Conservation (phyloP, 2,113 vertebrate species). For the Piaya cayana region DNA sequence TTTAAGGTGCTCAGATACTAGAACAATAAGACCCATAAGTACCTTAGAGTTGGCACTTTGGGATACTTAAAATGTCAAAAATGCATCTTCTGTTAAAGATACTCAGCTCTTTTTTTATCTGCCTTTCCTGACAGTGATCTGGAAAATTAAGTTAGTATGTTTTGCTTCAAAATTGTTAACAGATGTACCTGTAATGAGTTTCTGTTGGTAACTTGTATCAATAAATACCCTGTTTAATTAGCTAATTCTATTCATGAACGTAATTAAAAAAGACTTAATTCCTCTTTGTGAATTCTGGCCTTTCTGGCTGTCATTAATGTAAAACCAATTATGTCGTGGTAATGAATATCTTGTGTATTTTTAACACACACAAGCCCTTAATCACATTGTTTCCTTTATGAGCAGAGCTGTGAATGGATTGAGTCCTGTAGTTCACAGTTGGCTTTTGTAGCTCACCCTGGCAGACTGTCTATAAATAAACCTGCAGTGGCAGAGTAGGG, state of each 20-base stretch:
- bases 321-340: background rate
- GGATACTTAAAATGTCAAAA: background rate
- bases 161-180: background rate
- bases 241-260: background rate
- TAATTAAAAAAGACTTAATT: background rate
- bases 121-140: background rate
- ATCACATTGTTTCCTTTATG: conserved; percentile 25
- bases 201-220: background rate
- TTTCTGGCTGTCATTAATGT: conserved; percentile 5
- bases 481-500: background rate
- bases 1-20: background rate
- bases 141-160: background rate
- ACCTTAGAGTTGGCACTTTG: background rate
- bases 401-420: conserved; percentile 24
- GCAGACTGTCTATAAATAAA: conserved; percentile 27
- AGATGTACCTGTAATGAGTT: background rate
- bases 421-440: background rate
- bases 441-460: background rate
- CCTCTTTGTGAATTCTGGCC: background rate
- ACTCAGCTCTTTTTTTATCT: background rate
- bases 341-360: conserved; percentile 44
- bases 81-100: background rate
- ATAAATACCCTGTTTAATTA: conserved; percentile 10
- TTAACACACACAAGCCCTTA: background rate
- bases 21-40: background rate